Percentiles rank a stretch among this genome's conserved stretches.
Evolutionary conservation across 2,797 vertebrate species (phyloP).

Genomic region (Sternotherus odoratus): DNA sequence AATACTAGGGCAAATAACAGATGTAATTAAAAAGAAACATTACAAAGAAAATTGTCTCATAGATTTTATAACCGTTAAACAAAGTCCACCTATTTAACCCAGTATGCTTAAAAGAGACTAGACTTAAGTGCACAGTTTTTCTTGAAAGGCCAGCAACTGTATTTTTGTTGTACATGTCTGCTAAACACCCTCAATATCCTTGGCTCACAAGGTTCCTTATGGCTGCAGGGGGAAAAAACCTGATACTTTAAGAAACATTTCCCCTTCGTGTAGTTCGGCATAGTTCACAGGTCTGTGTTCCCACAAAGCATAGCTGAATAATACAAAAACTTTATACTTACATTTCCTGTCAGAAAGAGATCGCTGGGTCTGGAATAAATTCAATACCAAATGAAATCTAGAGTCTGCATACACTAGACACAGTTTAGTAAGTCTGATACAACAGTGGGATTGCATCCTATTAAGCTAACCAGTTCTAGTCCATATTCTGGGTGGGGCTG

Average conservation of each 20-base stretch:
- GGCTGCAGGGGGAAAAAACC: constrained; percentile 9
- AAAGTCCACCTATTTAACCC: neutral
- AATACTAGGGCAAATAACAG: neutral
- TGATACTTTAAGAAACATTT: constrained; percentile 66
- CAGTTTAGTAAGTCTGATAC: constrained; percentile 37
- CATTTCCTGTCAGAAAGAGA: constrained; percentile 61
- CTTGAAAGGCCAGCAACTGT: neutral
- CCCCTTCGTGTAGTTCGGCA: constrained; percentile 47
- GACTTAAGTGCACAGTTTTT: neutral
- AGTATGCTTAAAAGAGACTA: neutral
- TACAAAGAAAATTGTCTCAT: constrained; percentile 8
- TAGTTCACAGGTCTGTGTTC: constrained; percentile 62
- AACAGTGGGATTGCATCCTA: constrained; percentile 42
- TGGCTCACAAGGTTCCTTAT: constrained; percentile 47
- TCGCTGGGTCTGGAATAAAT: constrained; percentile 44
- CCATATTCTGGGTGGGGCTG: neutral
- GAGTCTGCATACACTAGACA: constrained; percentile 33
- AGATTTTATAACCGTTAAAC: neutral
- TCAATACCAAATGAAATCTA: constrained; percentile 49
- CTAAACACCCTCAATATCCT: constrained; percentile 54
- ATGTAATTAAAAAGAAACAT: neutral
- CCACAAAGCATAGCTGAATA: constrained; percentile 63
- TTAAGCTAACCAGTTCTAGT: neutral
- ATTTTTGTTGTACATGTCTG: constrained; percentile 58
- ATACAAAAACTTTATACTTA: constrained; percentile 54